Conservation (phyloP, 2,888 invertebrate genomes). For the Aplocera efformata region DNA sequence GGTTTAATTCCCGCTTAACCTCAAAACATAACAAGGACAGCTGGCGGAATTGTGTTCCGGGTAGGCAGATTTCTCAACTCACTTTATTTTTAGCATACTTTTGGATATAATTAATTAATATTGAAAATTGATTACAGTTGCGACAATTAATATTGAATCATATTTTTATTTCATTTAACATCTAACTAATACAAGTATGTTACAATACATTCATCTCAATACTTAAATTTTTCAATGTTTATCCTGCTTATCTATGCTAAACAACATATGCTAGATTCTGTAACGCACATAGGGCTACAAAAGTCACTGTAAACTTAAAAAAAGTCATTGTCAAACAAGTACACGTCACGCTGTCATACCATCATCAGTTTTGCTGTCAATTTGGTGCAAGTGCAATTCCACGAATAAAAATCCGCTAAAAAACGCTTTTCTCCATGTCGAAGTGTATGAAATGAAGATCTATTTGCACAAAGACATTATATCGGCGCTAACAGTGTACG, state of each 20-base stretch:
- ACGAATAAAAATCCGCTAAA: conserved; percentile 14
- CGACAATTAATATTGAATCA: too few species aligned
- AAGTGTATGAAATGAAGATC: conserved; percentile 22
- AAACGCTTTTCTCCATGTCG: conserved; percentile 10
- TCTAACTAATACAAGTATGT: too few species aligned
- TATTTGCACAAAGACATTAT: conserved; percentile 16
- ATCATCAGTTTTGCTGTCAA: conserved; percentile 20
- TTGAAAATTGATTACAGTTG: too few species aligned
- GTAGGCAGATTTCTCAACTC: background rate
- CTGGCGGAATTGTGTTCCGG: conserved; percentile 17
- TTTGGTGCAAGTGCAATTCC: conserved; percentile 16
- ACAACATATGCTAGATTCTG: too few species aligned
- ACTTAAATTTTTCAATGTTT: too few species aligned
- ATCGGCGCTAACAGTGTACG: conserved; percentile 7
- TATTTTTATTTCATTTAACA: too few species aligned
- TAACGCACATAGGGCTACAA: too few species aligned
- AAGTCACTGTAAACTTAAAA: conserved; percentile 2
- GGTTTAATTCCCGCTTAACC: conserved; percentile 26
- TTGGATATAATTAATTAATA: too few species aligned
- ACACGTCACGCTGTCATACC: conserved; percentile 23
- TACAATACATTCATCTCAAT: too few species aligned
- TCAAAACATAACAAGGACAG: conserved; percentile 14
- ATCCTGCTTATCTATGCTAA: too few species aligned
- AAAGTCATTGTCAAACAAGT: conserved; percentile 11
- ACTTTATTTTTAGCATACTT: conserved; percentile 2